Conservation (phyloP, 2,113 vertebrate species). For the Bos indicus region DNA sequence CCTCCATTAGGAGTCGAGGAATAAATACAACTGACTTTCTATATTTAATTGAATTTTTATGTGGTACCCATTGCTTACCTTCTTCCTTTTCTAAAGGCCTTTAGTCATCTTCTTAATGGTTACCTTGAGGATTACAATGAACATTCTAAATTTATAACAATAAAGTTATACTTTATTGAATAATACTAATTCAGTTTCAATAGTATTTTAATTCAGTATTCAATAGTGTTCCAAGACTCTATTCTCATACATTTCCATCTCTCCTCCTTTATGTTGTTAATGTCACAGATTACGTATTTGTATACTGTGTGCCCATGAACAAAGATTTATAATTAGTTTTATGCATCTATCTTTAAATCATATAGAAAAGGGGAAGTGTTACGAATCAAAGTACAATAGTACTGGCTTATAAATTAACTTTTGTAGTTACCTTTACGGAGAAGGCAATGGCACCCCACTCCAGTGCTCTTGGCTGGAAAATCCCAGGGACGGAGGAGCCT, state of each 20-base stretch:
- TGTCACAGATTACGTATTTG: background rate
- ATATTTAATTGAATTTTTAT: background rate
- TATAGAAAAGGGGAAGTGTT: background rate
- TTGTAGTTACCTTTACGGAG: rapidly evolving
- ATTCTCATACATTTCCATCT: background rate
- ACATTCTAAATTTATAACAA: background rate
- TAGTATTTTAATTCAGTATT: background rate
- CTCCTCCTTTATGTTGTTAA: background rate
- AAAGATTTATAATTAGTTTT: background rate
- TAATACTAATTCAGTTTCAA: background rate
- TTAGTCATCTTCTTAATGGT: background rate
- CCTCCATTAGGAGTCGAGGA: background rate
- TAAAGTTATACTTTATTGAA: background rate
- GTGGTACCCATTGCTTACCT: background rate
- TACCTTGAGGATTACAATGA: background rate
- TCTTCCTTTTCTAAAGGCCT: background rate
- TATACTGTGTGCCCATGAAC: background rate
- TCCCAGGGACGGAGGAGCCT: too few species aligned
- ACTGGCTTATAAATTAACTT: rapidly evolving
- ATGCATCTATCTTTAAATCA: background rate
- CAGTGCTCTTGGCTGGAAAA: too few species aligned
- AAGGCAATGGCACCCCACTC: too few species aligned
- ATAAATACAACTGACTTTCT: background rate
- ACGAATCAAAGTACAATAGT: rapidly evolving
- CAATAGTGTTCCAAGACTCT: background rate